A percentile compares a stretch with the other conserved stretches of the same genome.
phyloP scores from a whole-genome alignment of 1,140 invertebrate species.

The Drosophila varians region DNA sequence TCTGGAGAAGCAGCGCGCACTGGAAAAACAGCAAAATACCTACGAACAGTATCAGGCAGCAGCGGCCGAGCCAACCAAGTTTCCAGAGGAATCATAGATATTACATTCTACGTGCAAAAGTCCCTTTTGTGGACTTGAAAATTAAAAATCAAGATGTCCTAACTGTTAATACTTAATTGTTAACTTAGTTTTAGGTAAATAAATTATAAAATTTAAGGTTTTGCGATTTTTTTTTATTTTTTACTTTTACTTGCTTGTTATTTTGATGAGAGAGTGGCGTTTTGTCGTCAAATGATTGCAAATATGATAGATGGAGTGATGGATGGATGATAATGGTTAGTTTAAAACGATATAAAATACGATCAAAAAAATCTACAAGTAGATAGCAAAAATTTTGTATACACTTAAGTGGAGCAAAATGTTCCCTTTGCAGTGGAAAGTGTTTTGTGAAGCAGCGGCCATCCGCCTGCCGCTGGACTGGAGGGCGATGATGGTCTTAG shows the following conservation, averaged over 20 bases:
- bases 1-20: constrained; percentile 40
- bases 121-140: too few species aligned
- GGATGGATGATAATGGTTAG: constrained; percentile 62
- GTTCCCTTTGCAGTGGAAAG: constrained; percentile 41
- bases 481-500: constrained; percentile 22
- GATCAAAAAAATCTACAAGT: constrained; percentile 63
- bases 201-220: constrained; percentile 10
- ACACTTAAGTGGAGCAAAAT: constrained; percentile 28
- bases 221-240: constrained; percentile 73
- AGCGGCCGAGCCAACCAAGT: constrained; percentile 10
- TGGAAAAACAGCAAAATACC: constrained; percentile 54
- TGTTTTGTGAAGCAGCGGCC: not conserved
- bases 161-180: constrained; percentile 52
- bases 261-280: constrained; percentile 68
- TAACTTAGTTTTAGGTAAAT: constrained; percentile 13
- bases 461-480: constrained; percentile 19
- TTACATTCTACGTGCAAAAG: too few species aligned
- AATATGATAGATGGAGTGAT: constrained; percentile 57
- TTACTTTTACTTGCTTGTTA: constrained; percentile 80
- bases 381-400: constrained; percentile 60
- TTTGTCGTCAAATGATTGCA: constrained; percentile 51
- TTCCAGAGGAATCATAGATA: not conserved
- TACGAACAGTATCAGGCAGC: constrained; percentile 68
- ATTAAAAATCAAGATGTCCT: too few species aligned
- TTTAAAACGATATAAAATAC: constrained; percentile 62